Conservation (phyloP, 1,140 invertebrate species). For the Macrotrachela quadricornifera region DNA sequence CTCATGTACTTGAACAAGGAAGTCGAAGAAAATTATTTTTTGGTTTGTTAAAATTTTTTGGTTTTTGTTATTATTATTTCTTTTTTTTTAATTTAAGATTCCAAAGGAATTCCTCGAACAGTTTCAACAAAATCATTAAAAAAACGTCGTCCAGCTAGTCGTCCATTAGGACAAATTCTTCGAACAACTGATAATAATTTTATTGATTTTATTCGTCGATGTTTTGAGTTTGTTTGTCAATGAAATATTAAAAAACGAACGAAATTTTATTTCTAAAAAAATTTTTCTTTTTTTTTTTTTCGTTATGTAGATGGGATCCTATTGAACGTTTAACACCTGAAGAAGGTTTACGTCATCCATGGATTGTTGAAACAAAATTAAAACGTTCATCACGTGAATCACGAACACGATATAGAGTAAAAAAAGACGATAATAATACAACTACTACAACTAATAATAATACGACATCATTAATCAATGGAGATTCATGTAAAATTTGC, state of each 20-base stretch:
- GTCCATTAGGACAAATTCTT: constrained; percentile 22
- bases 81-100: constrained; percentile 11
- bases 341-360: constrained; percentile 26
- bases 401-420: too few species aligned
- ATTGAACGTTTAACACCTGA: constrained; percentile 22
- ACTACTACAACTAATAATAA: too few species aligned
- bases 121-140: constrained; percentile 27
- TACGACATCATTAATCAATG: too few species aligned
- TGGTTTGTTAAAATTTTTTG: constrained; percentile 12
- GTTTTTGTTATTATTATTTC: not conserved
- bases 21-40: constrained; percentile 24
- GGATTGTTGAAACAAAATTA: constrained; percentile 17
- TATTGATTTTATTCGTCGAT: constrained; percentile 23
- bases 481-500: too few species aligned
- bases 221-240: constrained; percentile 25
- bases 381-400: constrained; percentile 1
- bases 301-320: constrained; percentile 28
- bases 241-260: too few species aligned
- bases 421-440: too few species aligned
- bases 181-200: constrained; percentile 25
- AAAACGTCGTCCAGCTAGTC: constrained; percentile 19
- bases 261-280: too few species aligned
- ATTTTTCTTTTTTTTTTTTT: too few species aligned
- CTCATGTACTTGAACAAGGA: constrained; percentile 20
- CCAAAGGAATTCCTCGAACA: constrained; percentile 22